Conservation (phyloP, 2,113 vertebrate genomes). For the Zapornia atra region DNA sequence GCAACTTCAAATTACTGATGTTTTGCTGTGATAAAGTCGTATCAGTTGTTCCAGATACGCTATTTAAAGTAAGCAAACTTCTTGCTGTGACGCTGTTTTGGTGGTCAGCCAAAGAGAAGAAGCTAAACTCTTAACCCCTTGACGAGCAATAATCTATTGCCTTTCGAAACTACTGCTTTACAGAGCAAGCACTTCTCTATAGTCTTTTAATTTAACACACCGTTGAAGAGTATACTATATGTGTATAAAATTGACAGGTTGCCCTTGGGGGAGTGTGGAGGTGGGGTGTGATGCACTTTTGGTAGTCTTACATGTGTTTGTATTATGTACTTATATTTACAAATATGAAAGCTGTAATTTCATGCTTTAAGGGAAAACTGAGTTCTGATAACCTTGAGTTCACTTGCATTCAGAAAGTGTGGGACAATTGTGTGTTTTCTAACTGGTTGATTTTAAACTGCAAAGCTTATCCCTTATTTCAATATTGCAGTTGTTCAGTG, state of each 20-base stretch:
- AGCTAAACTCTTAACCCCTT: neutral
- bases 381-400: neutral
- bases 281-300: neutral
- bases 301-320: neutral
- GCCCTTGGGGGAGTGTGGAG: neutral
- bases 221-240: neutral
- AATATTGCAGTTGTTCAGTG: neutral
- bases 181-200: neutral
- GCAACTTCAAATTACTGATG: neutral
- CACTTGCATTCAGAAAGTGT: neutral
- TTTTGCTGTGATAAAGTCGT: neutral
- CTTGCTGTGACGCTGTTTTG: neutral
- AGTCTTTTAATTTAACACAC: neutral
- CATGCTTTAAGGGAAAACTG: neutral
- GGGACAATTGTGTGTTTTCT: neutral
- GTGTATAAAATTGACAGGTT: neutral
- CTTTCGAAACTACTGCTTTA: neutral
- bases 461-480: fast-evolving
- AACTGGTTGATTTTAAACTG: neutral
- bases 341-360: neutral
- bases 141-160: neutral
- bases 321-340: fast-evolving
- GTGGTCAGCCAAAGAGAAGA: neutral
- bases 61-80: conserved; percentile 8
- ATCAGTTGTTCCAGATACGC: neutral